These are phyloP conservation scores for Alca torda DNA, from an alignment of 2,797 vertebrate genomes.

Conservation along the genomic window DNA sequence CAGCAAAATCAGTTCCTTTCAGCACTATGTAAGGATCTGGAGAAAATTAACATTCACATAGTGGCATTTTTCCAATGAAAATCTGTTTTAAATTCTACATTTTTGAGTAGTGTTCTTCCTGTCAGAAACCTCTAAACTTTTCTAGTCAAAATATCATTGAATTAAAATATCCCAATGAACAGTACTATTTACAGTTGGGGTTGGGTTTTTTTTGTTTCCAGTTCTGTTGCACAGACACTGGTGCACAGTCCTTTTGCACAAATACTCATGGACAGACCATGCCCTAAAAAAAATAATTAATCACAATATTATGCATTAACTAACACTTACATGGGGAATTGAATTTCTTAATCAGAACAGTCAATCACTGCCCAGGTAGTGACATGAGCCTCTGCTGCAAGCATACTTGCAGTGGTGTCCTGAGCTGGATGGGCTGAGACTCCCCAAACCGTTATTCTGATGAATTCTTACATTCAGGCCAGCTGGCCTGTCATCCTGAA, in stretches of 20 bases:
- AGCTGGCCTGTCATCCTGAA: not conserved
- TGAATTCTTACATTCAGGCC: not conserved
- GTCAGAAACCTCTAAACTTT: not conserved
- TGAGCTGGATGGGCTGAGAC: not conserved
- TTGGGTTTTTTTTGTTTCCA: not conserved
- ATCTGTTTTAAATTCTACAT: not conserved
- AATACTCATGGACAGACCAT: not conserved
- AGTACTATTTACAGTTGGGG: not conserved
- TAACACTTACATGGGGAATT: rapidly evolving
- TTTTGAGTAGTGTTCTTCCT: not conserved
- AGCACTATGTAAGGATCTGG: not conserved
- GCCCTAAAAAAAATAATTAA: not conserved
- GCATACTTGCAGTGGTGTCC: not conserved
- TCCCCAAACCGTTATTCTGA: not conserved
- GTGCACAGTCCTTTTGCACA: not conserved
- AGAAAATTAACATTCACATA: not conserved
- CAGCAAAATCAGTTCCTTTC: not conserved
- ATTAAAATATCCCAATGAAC: not conserved
- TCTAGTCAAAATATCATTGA: not conserved
- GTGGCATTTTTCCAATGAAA: not conserved
- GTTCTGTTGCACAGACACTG: not conserved
- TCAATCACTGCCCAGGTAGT: not conserved
- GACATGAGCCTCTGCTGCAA: not conserved
- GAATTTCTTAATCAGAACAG: not conserved
- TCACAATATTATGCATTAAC: not conserved